A percentile compares a stretch with the other conserved stretches of the same genome.
Evolutionary conservation across 2,113 vertebrate genomes (phyloP).

Genomic region (Ptilonorhynchus violaceus): DNA sequence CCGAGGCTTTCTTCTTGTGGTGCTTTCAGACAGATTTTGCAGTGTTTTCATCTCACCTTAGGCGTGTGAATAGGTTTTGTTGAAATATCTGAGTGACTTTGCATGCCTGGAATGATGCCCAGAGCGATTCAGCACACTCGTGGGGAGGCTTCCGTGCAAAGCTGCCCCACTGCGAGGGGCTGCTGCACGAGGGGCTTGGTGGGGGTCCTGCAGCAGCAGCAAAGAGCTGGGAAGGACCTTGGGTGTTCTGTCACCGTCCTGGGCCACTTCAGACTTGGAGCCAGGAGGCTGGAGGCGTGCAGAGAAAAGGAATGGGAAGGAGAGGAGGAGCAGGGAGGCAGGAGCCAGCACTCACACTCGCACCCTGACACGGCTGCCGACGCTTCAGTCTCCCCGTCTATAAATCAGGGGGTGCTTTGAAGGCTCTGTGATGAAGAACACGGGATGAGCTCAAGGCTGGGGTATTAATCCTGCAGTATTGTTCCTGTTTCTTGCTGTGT

Average conservation of each 20-base stretch:
- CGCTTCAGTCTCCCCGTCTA: rapidly evolving
- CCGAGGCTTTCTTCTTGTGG: background rate
- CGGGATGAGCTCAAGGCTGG: background rate
- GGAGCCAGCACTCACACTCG: background rate
- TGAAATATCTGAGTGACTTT: background rate
- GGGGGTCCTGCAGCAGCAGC: background rate
- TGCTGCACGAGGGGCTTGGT: rapidly evolving
- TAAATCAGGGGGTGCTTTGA: background rate
- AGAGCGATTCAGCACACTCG: rapidly evolving
- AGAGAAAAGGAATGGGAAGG: background rate
- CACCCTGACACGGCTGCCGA: background rate
- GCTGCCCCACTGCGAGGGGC: rapidly evolving
- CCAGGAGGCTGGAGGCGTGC: background rate
- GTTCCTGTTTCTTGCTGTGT: background rate
- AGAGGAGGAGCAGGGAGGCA: background rate
- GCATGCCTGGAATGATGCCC: background rate
- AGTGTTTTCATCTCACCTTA: background rate
- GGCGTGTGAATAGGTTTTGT: background rate
- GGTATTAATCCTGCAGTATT: background rate
- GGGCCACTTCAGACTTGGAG: background rate
- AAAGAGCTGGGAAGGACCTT: background rate
- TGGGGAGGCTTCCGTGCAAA: background rate
- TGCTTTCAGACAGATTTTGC: background rate
- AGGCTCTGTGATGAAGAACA: background rate
- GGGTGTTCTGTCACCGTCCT: background rate